Base-by-base conservation (phyloP, 2,888 invertebrate species). In the Blastobasis adustella region DNA sequence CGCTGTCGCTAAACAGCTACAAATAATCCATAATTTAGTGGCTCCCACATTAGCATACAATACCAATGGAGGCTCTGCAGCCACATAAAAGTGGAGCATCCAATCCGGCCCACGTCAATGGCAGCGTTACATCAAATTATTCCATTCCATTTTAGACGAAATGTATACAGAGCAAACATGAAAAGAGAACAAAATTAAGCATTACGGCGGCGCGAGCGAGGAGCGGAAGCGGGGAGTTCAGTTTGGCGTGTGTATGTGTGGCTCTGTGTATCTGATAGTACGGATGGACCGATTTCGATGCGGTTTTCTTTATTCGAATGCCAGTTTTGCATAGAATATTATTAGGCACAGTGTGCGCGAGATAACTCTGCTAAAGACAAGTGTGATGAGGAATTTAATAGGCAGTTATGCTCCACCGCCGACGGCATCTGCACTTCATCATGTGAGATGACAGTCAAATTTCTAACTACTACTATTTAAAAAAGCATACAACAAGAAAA, bases 101-200 rank as follows among this genome's bases (percentile, higher is more conserved):
- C 68, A 70, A 71, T 69, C 71, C 65, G 62, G 66, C 69, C 66
- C 79, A 75, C 78, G 79, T 72, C 82, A 66, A 76, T 71, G 73
- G 64, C 74, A 65, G 73, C 72, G 69, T 75, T 73, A 74, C 80
- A 71, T 76, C 76, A 78, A 82, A 82, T 83, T 81, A 82, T 83
- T 82, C 82, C 79, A 77, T 81, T 79, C 76, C 80, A 79, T 82
- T 85, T 82, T 84, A 83, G 80, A 80, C 79, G 81, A 77, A 82
- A 83, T 82, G 79, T 85, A 81, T 82, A 83, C 84, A 80, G 82
- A 85, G 77, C 81, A 82, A 86, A 85, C 85, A 85, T 85, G 83
- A 82, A 84, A 84, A 84, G 82, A 82, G 85, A 84, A 81, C 81
- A 77, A 84, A 84, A 84, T 85, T 82, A 85, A 81, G 81, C 77